phyloP scores from a whole-genome alignment of 2,888 invertebrate genomes.

The Allolobophora icterica region DNA sequence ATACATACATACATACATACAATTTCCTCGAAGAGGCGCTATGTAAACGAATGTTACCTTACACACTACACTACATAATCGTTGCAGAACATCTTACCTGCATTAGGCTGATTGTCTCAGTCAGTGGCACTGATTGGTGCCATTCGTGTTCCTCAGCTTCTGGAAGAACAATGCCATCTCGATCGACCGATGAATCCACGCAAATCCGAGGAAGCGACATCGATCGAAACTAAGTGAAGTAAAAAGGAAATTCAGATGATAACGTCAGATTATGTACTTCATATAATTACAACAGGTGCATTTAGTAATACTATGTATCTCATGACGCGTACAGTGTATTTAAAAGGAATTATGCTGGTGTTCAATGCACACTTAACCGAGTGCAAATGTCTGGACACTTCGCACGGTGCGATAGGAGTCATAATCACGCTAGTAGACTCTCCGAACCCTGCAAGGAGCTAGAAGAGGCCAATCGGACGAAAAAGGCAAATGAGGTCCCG shows the following conservation, averaged over 20 bases:
- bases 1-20: too few relatives aligned
- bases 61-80: too few relatives aligned
- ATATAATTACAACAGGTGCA: background rate
- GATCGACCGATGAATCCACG: background rate
- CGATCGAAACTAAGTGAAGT: background rate
- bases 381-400: too few relatives aligned
- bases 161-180: too few relatives aligned
- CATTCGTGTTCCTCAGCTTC: background rate
- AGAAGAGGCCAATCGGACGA: too few relatives aligned
- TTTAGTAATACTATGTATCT: background rate
- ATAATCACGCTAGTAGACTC: too few relatives aligned
- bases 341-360: background rate
- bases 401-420: too few relatives aligned
- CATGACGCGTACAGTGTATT: background rate
- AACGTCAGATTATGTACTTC: background rate
- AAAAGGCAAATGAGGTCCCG: too few relatives aligned
- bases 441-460: too few relatives aligned
- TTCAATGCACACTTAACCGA: too few relatives aligned
- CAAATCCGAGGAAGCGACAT: slow-evolving; percentile 17
- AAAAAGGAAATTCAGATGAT: background rate
- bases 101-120: background rate
- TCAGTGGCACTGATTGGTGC: background rate
- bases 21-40: too few relatives aligned
- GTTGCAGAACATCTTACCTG: background rate
- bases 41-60: too few relatives aligned